Evolutionary conservation across 2,888 invertebrate genomes (phyloP).

Genomic region (Aromia moschata): DNA sequence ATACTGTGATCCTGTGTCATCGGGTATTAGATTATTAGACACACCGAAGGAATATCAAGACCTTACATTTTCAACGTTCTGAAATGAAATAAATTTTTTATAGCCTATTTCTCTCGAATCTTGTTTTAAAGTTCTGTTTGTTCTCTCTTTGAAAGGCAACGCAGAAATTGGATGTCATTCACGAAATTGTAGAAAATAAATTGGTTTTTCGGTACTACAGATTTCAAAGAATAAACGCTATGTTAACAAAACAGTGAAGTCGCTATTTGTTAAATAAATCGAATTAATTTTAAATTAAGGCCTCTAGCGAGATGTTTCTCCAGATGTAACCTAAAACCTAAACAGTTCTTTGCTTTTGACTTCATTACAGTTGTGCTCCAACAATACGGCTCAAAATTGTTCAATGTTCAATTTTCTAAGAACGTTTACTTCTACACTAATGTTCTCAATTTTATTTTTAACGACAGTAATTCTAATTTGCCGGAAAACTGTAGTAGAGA

Average conservation of each 20-base stretch:
- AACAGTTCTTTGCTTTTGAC: too few relatives aligned
- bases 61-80: constrained; percentile 11
- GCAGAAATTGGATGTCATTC: constrained; percentile 21
- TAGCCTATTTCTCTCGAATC: constrained; percentile 2
- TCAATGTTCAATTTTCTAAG: too few relatives aligned
- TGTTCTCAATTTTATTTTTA: too few relatives aligned
- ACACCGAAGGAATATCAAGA: too few relatives aligned
- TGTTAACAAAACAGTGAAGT: constrained; percentile 18
- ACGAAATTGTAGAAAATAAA: constrained; percentile 19
- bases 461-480: too few relatives aligned
- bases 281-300: constrained; percentile 18
- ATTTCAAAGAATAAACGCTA: constrained; percentile 15
- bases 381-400: too few relatives aligned
- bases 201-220: constrained; percentile 18
- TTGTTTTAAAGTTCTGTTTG: constrained; percentile 24
- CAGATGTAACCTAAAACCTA: not conserved
- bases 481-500: too few relatives aligned
- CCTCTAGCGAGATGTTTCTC: not conserved
- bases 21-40: too few relatives aligned
- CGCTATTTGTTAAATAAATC: constrained; percentile 6
- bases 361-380: too few relatives aligned
- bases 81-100: constrained; percentile 5
- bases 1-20: too few relatives aligned
- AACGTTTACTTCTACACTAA: too few relatives aligned
- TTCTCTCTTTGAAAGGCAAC: constrained; percentile 13